Percentiles rank a stretch among this genome's conserved stretches.
These are phyloP conservation scores for Lerista edwardsae DNA, from an alignment of 2,797 vertebrate species.

Conservation along the genomic window DNA sequence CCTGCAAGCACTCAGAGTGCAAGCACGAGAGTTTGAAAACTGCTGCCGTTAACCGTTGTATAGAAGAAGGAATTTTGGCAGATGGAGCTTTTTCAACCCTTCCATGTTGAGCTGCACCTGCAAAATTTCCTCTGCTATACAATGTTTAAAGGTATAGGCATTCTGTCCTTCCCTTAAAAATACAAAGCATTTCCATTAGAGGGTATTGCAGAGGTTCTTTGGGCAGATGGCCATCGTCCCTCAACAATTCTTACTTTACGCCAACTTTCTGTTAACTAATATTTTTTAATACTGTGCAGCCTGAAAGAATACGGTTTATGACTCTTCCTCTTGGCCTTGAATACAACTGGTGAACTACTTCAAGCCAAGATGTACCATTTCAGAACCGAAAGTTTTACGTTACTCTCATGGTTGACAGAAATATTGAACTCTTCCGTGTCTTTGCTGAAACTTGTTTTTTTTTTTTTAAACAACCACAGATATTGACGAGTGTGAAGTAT, in stretches of 20 bases:
- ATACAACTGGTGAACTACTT: not conserved
- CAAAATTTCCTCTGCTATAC: too few species aligned
- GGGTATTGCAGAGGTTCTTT: not conserved
- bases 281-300: too few species aligned
- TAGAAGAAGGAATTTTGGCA: too few species aligned
- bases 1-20: too few species aligned
- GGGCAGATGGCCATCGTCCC: not conserved
- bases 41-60: too few species aligned
- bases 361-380: not conserved
- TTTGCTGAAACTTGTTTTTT: slow-evolving; percentile 38
- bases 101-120: too few species aligned
- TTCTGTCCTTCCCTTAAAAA: slow-evolving; percentile 6
- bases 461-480: slow-evolving; percentile 77
- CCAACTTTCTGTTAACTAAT: not conserved
- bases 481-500: slow-evolving; percentile 95
- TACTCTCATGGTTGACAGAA: not conserved
- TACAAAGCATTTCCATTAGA: not conserved
- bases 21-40: too few species aligned
- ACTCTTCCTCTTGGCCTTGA: not conserved
- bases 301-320: too few species aligned
- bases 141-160: too few species aligned
- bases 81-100: too few species aligned
- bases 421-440: not conserved
- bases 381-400: not conserved
- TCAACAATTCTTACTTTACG: not conserved